Conservation (phyloP, 2,888 invertebrate species). For the Lottia gigantea region DNA sequence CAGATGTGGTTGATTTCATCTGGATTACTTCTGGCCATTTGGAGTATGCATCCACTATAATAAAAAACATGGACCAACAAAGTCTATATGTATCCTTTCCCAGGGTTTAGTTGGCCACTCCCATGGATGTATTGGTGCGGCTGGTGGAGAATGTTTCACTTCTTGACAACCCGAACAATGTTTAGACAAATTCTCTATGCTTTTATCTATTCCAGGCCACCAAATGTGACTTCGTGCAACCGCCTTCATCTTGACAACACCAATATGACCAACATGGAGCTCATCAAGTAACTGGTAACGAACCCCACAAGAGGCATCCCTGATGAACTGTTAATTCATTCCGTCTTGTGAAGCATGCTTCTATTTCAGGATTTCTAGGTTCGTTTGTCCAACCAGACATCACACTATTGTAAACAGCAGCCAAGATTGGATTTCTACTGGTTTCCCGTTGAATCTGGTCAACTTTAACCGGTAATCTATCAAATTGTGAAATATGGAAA, state of each 20-base stretch:
- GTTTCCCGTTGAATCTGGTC: constrained; percentile 21
- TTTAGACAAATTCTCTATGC: constrained; percentile 34
- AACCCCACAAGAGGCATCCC: constrained; percentile 40
- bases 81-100: constrained; percentile 67
- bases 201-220: constrained; percentile 35
- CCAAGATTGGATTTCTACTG: constrained; percentile 24
- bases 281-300: constrained; percentile 26
- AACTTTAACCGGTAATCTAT: constrained; percentile 41
- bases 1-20: constrained; percentile 29
- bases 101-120: constrained; percentile 44
- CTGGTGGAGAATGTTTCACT: constrained; percentile 28
- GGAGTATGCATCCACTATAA: constrained; percentile 65
- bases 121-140: constrained; percentile 42
- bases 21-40: constrained; percentile 66
- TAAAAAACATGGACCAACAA: constrained; percentile 63
- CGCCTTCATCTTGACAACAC: constrained; percentile 43
- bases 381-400: constrained; percentile 23
- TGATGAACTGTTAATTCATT: constrained; percentile 35
- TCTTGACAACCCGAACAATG: not conserved
- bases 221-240: constrained; percentile 42
- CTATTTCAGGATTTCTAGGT: not conserved
- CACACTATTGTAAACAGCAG: constrained; percentile 21
- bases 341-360: constrained; percentile 22
- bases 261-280: constrained; percentile 45
- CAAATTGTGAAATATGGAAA: constrained; percentile 36